Evolutionary conservation across 1,140 invertebrate genomes (phyloP).

Genomic region (Luehdorfia chinensis): DNA sequence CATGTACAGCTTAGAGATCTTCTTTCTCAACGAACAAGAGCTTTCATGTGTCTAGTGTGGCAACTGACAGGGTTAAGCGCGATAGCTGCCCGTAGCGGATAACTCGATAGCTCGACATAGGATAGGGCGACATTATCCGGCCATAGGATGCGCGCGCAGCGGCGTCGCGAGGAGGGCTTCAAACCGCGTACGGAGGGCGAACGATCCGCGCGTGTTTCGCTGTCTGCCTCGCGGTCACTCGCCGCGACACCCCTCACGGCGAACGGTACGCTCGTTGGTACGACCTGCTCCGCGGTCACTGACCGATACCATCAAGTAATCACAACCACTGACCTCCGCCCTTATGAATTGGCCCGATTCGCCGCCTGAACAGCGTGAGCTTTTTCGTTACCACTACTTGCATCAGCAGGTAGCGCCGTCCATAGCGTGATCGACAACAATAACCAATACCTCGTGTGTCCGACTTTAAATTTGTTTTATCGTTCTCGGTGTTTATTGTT

Average conservation of each 20-base stretch:
- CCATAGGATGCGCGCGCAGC: slow-evolving; percentile 60
- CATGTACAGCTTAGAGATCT: slow-evolving; percentile 13
- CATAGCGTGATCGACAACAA: slow-evolving; percentile 58
- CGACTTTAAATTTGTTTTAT: slow-evolving; percentile 66
- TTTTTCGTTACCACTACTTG: slow-evolving; percentile 3
- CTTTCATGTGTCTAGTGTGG: slow-evolving; percentile 28
- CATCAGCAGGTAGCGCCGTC: slow-evolving; percentile 51
- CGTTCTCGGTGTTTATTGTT: slow-evolving; percentile 69
- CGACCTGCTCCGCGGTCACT: slow-evolving; percentile 47
- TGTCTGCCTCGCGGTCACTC: slow-evolving; percentile 50
- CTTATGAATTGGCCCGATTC: not conserved
- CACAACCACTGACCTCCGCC: slow-evolving; percentile 35
- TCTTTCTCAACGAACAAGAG: slow-evolving; percentile 19
- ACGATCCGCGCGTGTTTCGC: slow-evolving; percentile 56
- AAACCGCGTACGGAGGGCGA: slow-evolving; percentile 69
- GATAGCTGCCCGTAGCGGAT: slow-evolving; percentile 44
- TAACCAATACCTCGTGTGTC: slow-evolving; percentile 51
- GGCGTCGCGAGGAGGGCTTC: slow-evolving; percentile 66
- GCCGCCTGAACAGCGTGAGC: not conserved
- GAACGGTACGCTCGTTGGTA: slow-evolving; percentile 44
- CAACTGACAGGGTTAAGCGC: slow-evolving; percentile 46
- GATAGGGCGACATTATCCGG: slow-evolving; percentile 65
- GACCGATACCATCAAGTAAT: slow-evolving; percentile 55
- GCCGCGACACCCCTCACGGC: slow-evolving; percentile 53
- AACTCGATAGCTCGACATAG: slow-evolving; percentile 67